Evolutionary conservation across 2,888 invertebrate species (phyloP).

Genomic region (Campoplex capitator): DNA sequence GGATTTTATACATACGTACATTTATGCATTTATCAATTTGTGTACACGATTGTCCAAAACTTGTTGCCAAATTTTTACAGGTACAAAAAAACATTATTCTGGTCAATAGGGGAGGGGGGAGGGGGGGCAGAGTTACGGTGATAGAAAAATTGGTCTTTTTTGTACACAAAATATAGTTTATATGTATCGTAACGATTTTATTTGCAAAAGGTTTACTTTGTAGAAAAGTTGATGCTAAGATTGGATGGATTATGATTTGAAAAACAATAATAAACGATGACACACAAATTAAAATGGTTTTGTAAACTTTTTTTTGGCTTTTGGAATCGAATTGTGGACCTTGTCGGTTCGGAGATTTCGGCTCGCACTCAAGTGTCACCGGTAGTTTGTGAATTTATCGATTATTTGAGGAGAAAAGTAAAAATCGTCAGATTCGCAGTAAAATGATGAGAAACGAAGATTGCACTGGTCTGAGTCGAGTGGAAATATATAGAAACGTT

Average conservation of each 20-base stretch:
- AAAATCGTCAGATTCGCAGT: neutral
- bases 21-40: neutral
- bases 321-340: neutral
- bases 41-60: neutral
- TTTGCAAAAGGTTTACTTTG: too few species aligned
- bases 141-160: too few species aligned
- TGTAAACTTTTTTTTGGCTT: neutral
- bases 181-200: too few species aligned
- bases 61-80: neutral
- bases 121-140: too few species aligned
- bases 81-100: neutral
- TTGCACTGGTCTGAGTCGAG: slow-evolving; percentile 4
- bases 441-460: slow-evolving; percentile 12
- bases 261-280: neutral
- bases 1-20: neutral
- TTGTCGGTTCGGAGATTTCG: neutral
- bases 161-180: too few species aligned
- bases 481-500: slow-evolving; percentile 16
- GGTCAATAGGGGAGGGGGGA: too few species aligned
- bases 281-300: neutral
- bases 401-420: neutral
- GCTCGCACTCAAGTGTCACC: neutral
- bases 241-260: neutral
- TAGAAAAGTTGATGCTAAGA: too few species aligned
- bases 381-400: neutral